Evolutionary conservation across 2,888 invertebrate genomes (phyloP), one percentile per base, ranked within the genome.

Genomic region (Diarsia rubi): DNA sequence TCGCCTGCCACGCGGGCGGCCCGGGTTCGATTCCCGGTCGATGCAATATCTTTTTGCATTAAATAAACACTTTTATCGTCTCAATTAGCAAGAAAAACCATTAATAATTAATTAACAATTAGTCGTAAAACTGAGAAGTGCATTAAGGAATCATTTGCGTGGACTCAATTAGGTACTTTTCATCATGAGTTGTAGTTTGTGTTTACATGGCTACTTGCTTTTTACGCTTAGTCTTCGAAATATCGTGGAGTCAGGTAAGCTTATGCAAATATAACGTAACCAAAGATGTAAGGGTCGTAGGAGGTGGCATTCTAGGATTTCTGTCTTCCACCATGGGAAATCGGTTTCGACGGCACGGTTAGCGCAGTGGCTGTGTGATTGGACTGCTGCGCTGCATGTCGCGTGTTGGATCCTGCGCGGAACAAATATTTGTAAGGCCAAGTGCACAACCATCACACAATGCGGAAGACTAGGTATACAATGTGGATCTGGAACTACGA

Each of bases 1-100:
- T 96, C 96, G 96, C 96, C 96, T 96, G 97, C 96, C 96, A 96
- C 96, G 96, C 96, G 96, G 96, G 94, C 93, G 94, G 93, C 94
- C 94, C 94, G 94, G 95, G 95, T 95, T 95, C 95, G 95, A 95
- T 95, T 95, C 95, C 95, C 95, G 95, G 95, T 95, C 95, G 95
- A 95, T 95, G 95, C 95, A 95, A 0, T 9, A 14, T 9, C 0
- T 57, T 82, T 83, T 82, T 82, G 60, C 4, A 0, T 62, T 16
- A 19, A 0, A 2, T 3, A 49, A 47, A 3, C 14, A n/a, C 73
- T 78, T 83, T 80, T 75, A 83, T 66, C 4, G 16, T 16, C 3
- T 12, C 42, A 64, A 66, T 83, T 66, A 69, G 9, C 19, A 52
- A 45, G 11, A 3, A 24, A 27, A 42, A 14, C 24, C n/a, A 60